These are phyloP conservation scores for Drosophila borborema DNA, from an alignment of 2,888 invertebrate genomes.

Conservation along the genomic window DNA sequence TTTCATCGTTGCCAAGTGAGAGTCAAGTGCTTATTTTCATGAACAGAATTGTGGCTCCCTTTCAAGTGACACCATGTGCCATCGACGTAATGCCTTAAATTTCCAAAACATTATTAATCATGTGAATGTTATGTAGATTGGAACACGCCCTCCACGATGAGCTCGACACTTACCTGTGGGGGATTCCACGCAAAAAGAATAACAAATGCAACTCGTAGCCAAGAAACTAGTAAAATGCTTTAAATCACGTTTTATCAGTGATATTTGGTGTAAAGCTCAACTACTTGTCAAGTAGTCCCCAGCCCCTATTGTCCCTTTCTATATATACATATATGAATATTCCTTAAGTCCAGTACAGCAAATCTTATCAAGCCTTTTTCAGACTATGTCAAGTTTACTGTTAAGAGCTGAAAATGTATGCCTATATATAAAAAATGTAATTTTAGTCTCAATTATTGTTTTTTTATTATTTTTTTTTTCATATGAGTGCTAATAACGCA, in stretches of 20 bases:
- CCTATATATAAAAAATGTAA: background rate
- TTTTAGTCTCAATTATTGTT: conserved; percentile 12
- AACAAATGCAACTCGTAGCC: conserved; percentile 15
- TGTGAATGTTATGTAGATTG: conserved; percentile 10
- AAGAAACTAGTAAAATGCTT: background rate
- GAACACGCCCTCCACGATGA: conserved; percentile 14
- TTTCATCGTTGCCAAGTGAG: conserved; percentile 58
- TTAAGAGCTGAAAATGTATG: conserved; percentile 1
- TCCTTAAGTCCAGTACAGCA: background rate
- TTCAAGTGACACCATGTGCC: conserved; percentile 25
- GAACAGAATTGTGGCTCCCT: conserved; percentile 9
- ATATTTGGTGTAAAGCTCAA: conserved; percentile 35
- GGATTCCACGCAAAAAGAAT: background rate
- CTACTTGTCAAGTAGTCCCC: conserved; percentile 20
- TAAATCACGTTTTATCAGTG: conserved; percentile 29
- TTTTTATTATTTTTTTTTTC: background rate
- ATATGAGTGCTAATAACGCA: conserved; percentile 18
- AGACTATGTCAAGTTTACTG: conserved; percentile 19
- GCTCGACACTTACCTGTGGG: conserved; percentile 17
- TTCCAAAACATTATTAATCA: conserved; percentile 41
- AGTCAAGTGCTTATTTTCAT: conserved; percentile 43
- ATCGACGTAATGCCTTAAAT: background rate
- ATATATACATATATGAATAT: background rate
- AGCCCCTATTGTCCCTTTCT: conserved; percentile 1
- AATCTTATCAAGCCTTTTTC: conserved; percentile 30